Conservation (phyloP, 2,888 invertebrate genomes). For the Syrista parreyssii region DNA sequence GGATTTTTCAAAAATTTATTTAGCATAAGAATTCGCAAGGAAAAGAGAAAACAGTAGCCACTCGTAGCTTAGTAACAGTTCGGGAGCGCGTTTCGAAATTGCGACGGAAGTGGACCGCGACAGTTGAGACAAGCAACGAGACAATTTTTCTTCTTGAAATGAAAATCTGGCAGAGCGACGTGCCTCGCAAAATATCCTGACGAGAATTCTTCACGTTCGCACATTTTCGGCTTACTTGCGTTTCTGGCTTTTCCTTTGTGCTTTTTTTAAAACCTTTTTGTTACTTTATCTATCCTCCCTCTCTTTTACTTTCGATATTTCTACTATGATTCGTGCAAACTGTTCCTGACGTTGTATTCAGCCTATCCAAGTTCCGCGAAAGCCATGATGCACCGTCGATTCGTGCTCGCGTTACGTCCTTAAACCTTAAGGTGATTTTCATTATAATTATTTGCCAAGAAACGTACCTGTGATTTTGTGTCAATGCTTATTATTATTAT, state of each 20-base stretch:
- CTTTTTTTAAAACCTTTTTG: background rate
- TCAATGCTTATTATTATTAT: too few species aligned
- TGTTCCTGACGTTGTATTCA: background rate
- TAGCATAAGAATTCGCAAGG: background rate
- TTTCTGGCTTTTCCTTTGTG: background rate
- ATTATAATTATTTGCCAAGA: background rate
- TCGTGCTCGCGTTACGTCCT: background rate
- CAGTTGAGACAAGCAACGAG: background rate
- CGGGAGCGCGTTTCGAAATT: background rate
- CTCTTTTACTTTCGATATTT: background rate
- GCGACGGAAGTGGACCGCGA: background rate
- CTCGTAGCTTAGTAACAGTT: background rate
- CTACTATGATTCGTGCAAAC: background rate
- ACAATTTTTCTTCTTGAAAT: background rate
- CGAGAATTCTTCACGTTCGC: too few species aligned
- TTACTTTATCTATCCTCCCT: background rate
- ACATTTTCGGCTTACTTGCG: too few species aligned
- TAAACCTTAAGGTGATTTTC: background rate
- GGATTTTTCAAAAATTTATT: background rate
- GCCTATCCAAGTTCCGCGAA: background rate
- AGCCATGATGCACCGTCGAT: background rate
- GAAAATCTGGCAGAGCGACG: background rate
- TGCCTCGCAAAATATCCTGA: background rate
- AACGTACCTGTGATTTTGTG: background rate
- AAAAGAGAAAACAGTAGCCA: background rate